Evolutionary conservation across 2,113 vertebrate species (phyloP).

Genomic region (Dissostichus mawsoni): DNA sequence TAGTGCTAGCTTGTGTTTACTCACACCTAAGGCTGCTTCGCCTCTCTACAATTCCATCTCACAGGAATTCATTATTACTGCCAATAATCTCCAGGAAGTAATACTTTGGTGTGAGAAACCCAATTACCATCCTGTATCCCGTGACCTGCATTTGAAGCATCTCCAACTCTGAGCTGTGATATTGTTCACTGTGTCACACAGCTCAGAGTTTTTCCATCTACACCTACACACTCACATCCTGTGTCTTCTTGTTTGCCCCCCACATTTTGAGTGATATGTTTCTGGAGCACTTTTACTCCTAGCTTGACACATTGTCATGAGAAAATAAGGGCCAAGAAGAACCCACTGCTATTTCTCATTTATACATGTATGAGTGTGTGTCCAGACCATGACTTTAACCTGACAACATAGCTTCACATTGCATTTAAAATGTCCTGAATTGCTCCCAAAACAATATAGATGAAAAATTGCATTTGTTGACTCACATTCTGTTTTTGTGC

Average conservation of each 20-base stretch:
- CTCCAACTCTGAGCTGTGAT: neutral
- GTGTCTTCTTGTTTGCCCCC: too few species aligned
- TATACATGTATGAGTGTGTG: neutral
- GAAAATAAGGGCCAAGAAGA: neutral
- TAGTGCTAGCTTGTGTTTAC: slow-evolving; percentile 6
- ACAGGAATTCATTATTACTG: slow-evolving; percentile 41
- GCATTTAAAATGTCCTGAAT: neutral
- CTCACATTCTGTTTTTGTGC: neutral
- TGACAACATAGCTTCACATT: neutral
- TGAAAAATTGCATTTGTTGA: neutral
- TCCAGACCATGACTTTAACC: neutral
- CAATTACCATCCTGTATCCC: slow-evolving; percentile 22
- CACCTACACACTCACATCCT: neutral
- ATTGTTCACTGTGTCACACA: neutral
- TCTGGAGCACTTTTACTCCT: neutral
- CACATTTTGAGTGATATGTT: neutral
- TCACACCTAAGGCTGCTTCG: slow-evolving; percentile 10
- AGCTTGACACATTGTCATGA: neutral
- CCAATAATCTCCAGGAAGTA: slow-evolving; percentile 32
- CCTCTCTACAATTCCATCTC: slow-evolving; percentile 38
- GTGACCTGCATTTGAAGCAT: slow-evolving; percentile 4
- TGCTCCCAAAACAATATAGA: neutral
- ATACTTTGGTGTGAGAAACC: slow-evolving; percentile 22
- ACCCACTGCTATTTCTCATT: neutral
- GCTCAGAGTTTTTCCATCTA: neutral